Conservation (phyloP, 2,888 invertebrate genomes). For the Mesorhabditis belari region DNA sequence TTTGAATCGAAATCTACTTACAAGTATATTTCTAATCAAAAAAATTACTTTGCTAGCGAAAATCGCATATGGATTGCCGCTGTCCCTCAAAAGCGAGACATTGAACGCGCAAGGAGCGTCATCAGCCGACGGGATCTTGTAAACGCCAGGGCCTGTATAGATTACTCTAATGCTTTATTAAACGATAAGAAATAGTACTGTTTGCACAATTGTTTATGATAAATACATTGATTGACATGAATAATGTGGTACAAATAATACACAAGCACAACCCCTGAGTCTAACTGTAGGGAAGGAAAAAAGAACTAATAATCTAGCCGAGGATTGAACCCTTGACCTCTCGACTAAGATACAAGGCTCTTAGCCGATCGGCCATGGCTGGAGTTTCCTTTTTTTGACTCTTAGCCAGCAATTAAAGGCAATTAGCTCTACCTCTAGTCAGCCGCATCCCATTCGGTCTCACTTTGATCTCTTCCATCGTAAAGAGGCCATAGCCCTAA, state of each 20-base stretch:
- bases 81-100: constrained; percentile 80
- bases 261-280: too few relatives aligned
- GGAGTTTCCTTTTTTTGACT: too few relatives aligned
- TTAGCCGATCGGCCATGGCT: too few relatives aligned
- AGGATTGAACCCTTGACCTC: too few relatives aligned
- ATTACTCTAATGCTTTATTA: constrained; percentile 56
- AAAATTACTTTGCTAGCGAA: constrained; percentile 90
- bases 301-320: too few relatives aligned
- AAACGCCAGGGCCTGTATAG: constrained; percentile 85
- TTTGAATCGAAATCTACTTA: constrained; percentile 77
- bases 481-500: constrained; percentile 79
- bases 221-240: too few relatives aligned
- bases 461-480: constrained; percentile 79
- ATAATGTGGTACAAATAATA: too few relatives aligned
- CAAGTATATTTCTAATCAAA: too few relatives aligned
- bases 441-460: constrained; percentile 69
- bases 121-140: constrained; percentile 85
- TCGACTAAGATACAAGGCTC: too few relatives aligned
- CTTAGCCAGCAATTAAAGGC: too few relatives aligned
- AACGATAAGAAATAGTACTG: background rate
- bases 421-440: background rate
- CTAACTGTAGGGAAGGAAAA: too few relatives aligned
- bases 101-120: constrained; percentile 87
- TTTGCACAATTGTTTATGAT: too few relatives aligned
- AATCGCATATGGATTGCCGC: constrained; percentile 80